Evolutionary conservation across 2,797 vertebrate genomes (phyloP).

Genomic region (Danio choprae): DNA sequence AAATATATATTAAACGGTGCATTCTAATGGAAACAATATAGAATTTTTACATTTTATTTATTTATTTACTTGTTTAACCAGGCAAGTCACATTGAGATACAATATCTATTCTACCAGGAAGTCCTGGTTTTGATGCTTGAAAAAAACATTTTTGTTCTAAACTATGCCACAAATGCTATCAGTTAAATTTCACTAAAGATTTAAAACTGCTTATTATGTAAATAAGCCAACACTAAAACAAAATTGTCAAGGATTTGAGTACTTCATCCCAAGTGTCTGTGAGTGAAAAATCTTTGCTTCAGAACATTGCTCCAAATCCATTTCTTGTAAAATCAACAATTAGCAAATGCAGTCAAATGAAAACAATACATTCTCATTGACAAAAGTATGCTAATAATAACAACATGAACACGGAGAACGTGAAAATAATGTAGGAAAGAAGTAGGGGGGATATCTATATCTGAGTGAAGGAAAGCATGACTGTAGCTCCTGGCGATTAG

Average conservation of each 20-base stretch:
- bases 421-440: constrained; percentile 25
- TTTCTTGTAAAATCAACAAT: not conserved
- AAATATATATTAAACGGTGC: too few relatives aligned
- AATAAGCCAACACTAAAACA: not conserved
- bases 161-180: not conserved
- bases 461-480: constrained; percentile 41
- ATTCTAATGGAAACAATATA: too few relatives aligned
- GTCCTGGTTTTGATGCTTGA: too few relatives aligned
- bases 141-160: too few relatives aligned
- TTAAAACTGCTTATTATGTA: not conserved
- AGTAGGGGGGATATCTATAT: constrained; percentile 30
- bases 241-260: not conserved
- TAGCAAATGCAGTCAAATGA: constrained; percentile 36
- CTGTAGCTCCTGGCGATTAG: constrained; percentile 58
- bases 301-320: too few relatives aligned
- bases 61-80: too few relatives aligned
- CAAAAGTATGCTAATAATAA: constrained; percentile 23
- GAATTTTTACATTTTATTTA: too few relatives aligned
- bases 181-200: not conserved
- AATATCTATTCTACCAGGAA: too few relatives aligned
- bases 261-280: not conserved
- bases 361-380: constrained; percentile 28
- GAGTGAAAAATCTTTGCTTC: too few relatives aligned
- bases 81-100: too few relatives aligned
- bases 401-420: constrained; percentile 7